These are phyloP conservation scores for Acropternis orthonyx DNA, from an alignment of 2,797 vertebrate genomes.

Conservation along the genomic window DNA sequence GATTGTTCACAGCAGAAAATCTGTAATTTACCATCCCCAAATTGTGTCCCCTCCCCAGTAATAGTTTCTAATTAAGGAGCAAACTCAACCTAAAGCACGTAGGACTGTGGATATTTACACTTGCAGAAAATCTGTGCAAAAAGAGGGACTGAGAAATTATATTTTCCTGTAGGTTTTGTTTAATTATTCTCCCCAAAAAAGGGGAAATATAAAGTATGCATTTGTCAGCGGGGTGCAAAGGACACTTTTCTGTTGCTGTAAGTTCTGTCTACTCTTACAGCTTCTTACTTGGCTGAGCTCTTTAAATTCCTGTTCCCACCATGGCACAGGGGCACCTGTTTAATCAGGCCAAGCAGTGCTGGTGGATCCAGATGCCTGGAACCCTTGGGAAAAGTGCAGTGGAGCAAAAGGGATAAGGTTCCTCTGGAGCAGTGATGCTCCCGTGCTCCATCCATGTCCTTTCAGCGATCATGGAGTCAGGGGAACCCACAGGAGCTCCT, in stretches of 20 bases:
- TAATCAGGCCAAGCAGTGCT: fast-evolving
- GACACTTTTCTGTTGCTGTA: background rate
- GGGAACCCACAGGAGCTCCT: fast-evolving
- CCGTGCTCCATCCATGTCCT: fast-evolving
- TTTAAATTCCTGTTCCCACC: background rate
- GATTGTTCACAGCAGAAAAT: background rate
- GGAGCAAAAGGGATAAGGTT: background rate
- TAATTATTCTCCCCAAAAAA: background rate
- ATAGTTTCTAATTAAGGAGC: background rate
- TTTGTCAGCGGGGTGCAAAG: background rate
- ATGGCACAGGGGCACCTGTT: background rate
- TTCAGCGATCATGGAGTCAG: fast-evolving
- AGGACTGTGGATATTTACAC: background rate
- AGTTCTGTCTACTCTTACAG: fast-evolving
- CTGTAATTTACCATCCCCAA: background rate
- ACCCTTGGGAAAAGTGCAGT: background rate
- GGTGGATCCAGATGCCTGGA: fast-evolving
- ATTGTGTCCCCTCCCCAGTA: background rate
- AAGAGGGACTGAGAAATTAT: background rate
- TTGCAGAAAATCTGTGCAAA: background rate
- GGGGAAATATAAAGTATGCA: background rate
- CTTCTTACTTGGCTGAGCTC: background rate
- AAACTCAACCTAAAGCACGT: background rate
- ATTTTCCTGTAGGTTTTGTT: background rate
- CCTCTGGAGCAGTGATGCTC: fast-evolving